Conservation (phyloP, 2,888 invertebrate species). For the Bellardia pandia region DNA sequence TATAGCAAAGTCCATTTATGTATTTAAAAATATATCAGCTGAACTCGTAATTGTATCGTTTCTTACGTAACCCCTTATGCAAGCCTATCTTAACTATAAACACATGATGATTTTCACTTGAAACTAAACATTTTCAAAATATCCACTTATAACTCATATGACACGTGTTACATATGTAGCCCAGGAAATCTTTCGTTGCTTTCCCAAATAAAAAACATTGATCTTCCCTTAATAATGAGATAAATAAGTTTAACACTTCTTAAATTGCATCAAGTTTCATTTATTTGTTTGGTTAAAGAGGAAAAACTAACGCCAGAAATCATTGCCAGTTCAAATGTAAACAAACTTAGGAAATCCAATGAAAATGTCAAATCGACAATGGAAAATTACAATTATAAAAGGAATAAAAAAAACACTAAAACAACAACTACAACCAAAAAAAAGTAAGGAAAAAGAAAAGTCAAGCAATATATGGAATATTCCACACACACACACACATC, state of each 20-base stretch:
- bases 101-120: too few relatives aligned
- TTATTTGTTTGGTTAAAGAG: neutral
- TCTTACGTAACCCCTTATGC: too few relatives aligned
- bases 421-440: neutral
- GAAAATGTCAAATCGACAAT: slow-evolving; percentile 40
- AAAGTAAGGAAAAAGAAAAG: neutral
- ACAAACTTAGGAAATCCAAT: slow-evolving; percentile 47
- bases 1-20: too few relatives aligned
- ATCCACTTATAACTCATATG: neutral
- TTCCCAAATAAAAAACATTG: neutral
- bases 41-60: too few relatives aligned
- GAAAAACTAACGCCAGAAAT: slow-evolving; percentile 12
- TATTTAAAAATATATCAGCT: too few relatives aligned
- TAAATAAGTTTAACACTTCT: slow-evolving; percentile 8
- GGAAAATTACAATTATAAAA: slow-evolving; percentile 14
- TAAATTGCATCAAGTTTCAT: slow-evolving; percentile 19
- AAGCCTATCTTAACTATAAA: too few relatives aligned
- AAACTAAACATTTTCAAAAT: too few relatives aligned
- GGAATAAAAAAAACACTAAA: neutral
- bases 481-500: neutral
- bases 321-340: slow-evolving; percentile 3
- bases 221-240: neutral
- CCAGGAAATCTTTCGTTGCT: neutral
- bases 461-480: slow-evolving; percentile 38
- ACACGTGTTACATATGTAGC: slow-evolving; percentile 37